Evolutionary conservation across 2,888 invertebrate genomes (phyloP).

Genomic region (Mythimna vitellina): DNA sequence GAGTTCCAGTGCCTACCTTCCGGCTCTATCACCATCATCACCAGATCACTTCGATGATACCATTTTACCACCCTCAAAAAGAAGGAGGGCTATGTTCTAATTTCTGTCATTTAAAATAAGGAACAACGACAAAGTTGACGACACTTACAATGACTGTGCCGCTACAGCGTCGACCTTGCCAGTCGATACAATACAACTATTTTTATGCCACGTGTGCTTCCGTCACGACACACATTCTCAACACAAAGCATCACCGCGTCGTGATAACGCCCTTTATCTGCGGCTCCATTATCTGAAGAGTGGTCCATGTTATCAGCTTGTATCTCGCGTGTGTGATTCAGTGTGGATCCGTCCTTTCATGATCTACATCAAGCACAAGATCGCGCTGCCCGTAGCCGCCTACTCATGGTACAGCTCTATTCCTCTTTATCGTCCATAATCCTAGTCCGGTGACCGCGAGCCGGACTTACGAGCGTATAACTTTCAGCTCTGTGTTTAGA

Average conservation of each 20-base stretch:
- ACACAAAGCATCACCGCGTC: conserved; percentile 15
- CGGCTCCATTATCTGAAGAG: conserved; percentile 37
- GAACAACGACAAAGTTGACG: neutral
- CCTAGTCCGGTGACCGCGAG: neutral
- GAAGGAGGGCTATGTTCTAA: neutral
- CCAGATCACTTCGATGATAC: too few relatives aligned
- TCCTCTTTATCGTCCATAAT: neutral
- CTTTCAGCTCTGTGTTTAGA: neutral
- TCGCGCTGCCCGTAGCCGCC: conserved; percentile 75
- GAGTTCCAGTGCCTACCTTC: too few relatives aligned
- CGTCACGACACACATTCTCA: conserved; percentile 17
- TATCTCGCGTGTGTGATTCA: conserved; percentile 28
- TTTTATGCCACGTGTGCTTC: conserved; percentile 16
- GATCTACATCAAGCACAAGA: conserved; percentile 72
- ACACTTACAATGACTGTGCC: neutral
- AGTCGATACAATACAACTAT: neutral
- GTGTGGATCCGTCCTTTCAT: conserved; percentile 48
- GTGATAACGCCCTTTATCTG: conserved; percentile 51
- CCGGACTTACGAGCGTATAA: neutral
- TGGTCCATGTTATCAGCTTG: conserved; percentile 30
- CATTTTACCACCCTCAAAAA: too few relatives aligned
- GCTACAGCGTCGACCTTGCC: neutral
- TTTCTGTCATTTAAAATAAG: conserved; percentile 3
- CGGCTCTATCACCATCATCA: too few relatives aligned
- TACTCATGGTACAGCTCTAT: conserved; percentile 71